Evolutionary conservation across 1,140 invertebrate species (phyloP).

Genomic region (Plutomurus gul): DNA sequence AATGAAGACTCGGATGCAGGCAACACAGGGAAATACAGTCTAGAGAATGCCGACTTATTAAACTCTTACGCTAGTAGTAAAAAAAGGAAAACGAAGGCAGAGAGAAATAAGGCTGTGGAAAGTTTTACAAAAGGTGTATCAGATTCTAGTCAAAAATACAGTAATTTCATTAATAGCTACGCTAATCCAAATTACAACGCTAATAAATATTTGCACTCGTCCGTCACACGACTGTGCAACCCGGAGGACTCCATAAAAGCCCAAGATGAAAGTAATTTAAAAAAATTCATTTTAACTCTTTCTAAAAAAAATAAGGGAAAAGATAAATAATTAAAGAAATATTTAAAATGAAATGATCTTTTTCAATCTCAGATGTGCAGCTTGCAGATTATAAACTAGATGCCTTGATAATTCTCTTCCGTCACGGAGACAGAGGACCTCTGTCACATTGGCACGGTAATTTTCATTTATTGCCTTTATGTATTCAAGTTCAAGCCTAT

Average conservation of each 20-base stretch:
- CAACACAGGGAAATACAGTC: neutral
- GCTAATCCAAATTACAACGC: neutral
- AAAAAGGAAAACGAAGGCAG: neutral
- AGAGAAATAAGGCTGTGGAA: neutral
- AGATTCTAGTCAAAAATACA: slow-evolving; percentile 8
- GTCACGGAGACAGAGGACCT: slow-evolving; percentile 79
- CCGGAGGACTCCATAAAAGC: slow-evolving; percentile 38
- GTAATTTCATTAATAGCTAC: slow-evolving; percentile 23
- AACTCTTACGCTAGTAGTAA: neutral
- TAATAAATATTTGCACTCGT: slow-evolving; percentile 21
- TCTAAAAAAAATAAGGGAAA: neutral
- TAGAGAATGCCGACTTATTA: neutral
- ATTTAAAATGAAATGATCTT: neutral
- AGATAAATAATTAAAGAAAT: neutral
- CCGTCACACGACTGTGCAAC: slow-evolving; percentile 46
- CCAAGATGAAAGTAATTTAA: slow-evolving; percentile 48
- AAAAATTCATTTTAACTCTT: too few species aligned
- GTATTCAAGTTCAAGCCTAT: too few species aligned
- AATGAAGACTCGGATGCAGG: neutral
- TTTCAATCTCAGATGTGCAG: slow-evolving; percentile 53
- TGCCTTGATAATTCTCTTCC: slow-evolving; percentile 76
- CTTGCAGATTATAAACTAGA: slow-evolving; percentile 62
- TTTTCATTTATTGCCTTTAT: too few species aligned
- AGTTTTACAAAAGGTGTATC: neutral
- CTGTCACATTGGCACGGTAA: too few species aligned